Percentiles rank a stretch among this genome's conserved stretches.
Evolutionary conservation across 2,888 invertebrate species (phyloP).

Genomic region (Lycophotia porphyrea): DNA sequence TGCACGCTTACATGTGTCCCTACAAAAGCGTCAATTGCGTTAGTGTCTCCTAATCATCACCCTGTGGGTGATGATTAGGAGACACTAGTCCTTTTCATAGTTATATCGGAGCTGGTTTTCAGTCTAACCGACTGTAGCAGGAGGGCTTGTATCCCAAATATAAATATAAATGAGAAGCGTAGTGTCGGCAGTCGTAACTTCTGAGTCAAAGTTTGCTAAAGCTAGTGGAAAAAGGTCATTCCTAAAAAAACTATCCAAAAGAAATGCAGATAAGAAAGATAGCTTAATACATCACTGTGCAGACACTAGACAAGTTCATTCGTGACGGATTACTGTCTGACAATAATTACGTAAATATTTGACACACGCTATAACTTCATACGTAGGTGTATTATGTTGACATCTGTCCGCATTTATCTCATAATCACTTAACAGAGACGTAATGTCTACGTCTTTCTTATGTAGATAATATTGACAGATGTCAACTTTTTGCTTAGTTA

Average conservation of each 20-base stretch:
- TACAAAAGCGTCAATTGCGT: not conserved
- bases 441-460: slow-evolving; percentile 33
- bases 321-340: slow-evolving; percentile 12
- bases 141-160: not conserved
- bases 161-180: not conserved
- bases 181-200: not conserved
- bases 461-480: slow-evolving; percentile 27
- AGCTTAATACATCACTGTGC: not conserved
- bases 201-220: not conserved
- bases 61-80: no score
- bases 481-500: slow-evolving; percentile 26
- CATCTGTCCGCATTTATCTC: slow-evolving; percentile 4
- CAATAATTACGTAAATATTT: slow-evolving; percentile 41
- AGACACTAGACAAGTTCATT: slow-evolving; percentile 3
- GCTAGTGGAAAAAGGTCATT: not conserved
- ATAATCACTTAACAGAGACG: not conserved
- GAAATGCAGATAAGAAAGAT: not conserved
- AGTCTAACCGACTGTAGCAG: not conserved
- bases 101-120: not conserved
- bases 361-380: not conserved
- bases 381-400: slow-evolving; percentile 18
- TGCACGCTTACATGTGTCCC: no score
- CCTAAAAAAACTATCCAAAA: not conserved
- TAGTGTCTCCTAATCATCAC: no score
- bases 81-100: no score